Evolutionary conservation across 2,888 invertebrate species (phyloP).

Genomic region (Limnephilus marmoratus): DNA sequence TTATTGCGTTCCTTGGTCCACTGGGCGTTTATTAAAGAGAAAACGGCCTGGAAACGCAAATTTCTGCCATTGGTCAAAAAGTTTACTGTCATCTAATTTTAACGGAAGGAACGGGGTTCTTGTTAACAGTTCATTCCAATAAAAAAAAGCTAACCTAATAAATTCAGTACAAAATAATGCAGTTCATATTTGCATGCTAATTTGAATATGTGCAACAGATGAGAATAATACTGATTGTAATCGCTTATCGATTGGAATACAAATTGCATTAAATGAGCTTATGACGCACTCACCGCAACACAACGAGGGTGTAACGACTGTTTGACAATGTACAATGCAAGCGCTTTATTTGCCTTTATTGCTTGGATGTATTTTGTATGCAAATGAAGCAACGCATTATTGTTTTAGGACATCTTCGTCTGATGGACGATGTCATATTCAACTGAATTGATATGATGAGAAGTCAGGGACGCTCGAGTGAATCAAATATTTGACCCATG

Average conservation of each 20-base stretch:
- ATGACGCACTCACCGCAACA: neutral
- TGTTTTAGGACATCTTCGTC: neutral
- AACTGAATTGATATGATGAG: neutral
- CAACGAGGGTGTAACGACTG: neutral
- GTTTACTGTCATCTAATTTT: no score
- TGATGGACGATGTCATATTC: neutral
- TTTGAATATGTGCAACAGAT: neutral
- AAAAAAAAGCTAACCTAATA: neutral
- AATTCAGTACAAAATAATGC: neutral
- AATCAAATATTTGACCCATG: no score
- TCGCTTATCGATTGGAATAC: neutral
- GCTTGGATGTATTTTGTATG: neutral
- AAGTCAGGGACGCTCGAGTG: no score
- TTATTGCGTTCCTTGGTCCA: no score
- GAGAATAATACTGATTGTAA: neutral
- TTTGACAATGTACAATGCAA: neutral
- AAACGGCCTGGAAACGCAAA: no score
- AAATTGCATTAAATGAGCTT: neutral
- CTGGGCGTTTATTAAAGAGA: no score
- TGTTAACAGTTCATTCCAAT: neutral
- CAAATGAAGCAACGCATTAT: neutral
- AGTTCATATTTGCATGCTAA: neutral
- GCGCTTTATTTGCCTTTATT: neutral
- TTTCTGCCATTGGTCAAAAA: no score
- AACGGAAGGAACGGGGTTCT: no score